Base-by-base conservation (phyloP, 2,113 vertebrate genomes). In the Panthera leo region DNA sequence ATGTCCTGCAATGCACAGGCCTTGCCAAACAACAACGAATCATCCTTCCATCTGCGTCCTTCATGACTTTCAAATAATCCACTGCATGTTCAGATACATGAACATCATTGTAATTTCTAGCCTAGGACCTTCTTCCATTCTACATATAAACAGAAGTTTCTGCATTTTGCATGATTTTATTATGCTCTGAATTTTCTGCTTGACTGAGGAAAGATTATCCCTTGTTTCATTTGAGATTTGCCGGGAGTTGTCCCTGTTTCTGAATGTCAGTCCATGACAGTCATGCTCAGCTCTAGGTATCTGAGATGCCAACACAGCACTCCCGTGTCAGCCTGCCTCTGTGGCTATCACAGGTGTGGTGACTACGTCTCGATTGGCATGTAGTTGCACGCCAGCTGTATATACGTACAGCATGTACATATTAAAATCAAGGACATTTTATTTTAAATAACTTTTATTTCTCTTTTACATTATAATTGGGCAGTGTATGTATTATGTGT, bases 171-270 rank as follows among this genome's bases (percentile, higher is more conserved):
- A 31, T 2, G 1, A 95, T 84, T 92, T 91, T 80, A 94, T 85
- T 75, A 55, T 48, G n/a, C 83, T 89, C 73, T 75, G 34, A 91
- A 80, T 96, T 97, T 93, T 95, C 90, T 63, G 58, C 67, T 75
- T 94, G 87, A 55, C 39, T 23, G 48, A 89, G 83, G 68, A 71
- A 91, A 91, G 80, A 92, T 79, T 79, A 79, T 85, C 36, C 48
- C 76, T 83, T 78, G 68, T 76, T 93, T 89, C 80, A 63, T 78
- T 91, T 94, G 91, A 86, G 67, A 91, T 88, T 86, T 86, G 71
- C 88, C 23, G 42, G 48, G 86, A 89, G 51, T 51, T 83, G 80
- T 51, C 71, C 70, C 65, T 21, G 10, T 78, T 94, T 85, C 67
- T 34, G 89, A 61, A 83, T 48, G 39, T 92, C 84, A 27, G 21